Percentiles rank a stretch among this genome's conserved stretches.
Conservation (phyloP, 2,888 invertebrate species). For the Apotomis turbidana region DNA sequence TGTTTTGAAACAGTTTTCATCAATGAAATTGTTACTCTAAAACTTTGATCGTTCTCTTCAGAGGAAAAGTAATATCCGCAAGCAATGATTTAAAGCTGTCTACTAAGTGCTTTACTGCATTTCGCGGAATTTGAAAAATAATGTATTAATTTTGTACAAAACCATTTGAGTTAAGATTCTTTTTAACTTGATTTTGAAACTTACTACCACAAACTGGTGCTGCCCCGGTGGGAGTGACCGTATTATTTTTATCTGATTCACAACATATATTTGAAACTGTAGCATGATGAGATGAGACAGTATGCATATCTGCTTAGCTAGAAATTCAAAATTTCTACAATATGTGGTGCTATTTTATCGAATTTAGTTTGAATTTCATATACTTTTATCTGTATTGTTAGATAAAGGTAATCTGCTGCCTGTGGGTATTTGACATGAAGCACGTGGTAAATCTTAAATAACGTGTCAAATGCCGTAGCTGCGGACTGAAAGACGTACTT, state of each 20-base stretch:
- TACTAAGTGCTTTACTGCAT: not conserved
- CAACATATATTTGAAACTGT: not conserved
- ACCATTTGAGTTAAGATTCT: not conserved
- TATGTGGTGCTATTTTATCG: no score
- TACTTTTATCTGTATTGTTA: no score
- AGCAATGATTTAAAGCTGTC: not conserved
- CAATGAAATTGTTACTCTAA: not conserved
- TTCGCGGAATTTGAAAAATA: not conserved
- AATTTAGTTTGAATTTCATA: no score
- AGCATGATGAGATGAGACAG: not conserved
- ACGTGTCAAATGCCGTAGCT: no score
- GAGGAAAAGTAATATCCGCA: not conserved
- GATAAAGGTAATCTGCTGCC: no score
- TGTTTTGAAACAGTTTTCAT: constrained; percentile 1
- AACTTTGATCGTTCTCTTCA: not conserved
- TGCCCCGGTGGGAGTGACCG: not conserved
- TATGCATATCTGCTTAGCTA: no score
- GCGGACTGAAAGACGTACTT: no score
- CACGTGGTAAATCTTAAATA: no score
- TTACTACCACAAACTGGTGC: not conserved
- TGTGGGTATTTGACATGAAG: no score
- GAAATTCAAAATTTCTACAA: no score
- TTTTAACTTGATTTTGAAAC: not conserved
- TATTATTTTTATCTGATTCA: not conserved
- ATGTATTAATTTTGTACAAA: not conserved